Conservation (phyloP, 1,140 invertebrate genomes). For the Heliconius himera region DNA sequence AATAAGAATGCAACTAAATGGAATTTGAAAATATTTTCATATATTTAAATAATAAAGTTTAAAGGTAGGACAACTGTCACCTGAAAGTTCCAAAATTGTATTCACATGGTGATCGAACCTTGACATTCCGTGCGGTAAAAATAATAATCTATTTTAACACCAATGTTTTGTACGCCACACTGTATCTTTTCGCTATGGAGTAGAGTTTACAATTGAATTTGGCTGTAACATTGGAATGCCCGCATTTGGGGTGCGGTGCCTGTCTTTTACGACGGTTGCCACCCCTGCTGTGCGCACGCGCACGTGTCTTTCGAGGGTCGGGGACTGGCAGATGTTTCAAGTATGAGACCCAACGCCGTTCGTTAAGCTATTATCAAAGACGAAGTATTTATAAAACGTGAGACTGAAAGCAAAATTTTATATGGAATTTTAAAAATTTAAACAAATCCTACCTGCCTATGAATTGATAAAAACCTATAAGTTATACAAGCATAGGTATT, state of each 20-base stretch:
- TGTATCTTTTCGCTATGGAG: slow-evolving; percentile 36
- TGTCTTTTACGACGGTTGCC: slow-evolving; percentile 60
- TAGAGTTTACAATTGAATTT: slow-evolving; percentile 48
- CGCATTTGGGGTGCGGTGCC: slow-evolving; percentile 69
- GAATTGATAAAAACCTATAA: background rate
- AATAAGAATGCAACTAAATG: background rate
- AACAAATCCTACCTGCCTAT: background rate
- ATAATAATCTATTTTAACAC: slow-evolving; percentile 75
- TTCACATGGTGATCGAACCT: slow-evolving; percentile 73
- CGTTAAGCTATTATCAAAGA: slow-evolving; percentile 14
- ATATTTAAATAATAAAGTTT: background rate
- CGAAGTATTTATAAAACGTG: slow-evolving; percentile 2
- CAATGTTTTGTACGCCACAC: slow-evolving; percentile 24
- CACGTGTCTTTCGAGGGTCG: slow-evolving; percentile 62
- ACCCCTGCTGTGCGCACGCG: slow-evolving; percentile 71
- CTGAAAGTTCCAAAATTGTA: slow-evolving; percentile 65
- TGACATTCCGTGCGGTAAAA: slow-evolving; percentile 77
- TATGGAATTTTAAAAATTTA: background rate
- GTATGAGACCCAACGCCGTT: background rate
- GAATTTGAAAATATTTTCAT: background rate
- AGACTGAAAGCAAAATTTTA: background rate
- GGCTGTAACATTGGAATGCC: slow-evolving; percentile 45
- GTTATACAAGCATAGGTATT: background rate
- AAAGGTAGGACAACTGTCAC: slow-evolving; percentile 45
- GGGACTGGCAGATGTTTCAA: slow-evolving; percentile 68